Conservation (phyloP, 2,888 invertebrate genomes). For the Plebejus argus region DNA sequence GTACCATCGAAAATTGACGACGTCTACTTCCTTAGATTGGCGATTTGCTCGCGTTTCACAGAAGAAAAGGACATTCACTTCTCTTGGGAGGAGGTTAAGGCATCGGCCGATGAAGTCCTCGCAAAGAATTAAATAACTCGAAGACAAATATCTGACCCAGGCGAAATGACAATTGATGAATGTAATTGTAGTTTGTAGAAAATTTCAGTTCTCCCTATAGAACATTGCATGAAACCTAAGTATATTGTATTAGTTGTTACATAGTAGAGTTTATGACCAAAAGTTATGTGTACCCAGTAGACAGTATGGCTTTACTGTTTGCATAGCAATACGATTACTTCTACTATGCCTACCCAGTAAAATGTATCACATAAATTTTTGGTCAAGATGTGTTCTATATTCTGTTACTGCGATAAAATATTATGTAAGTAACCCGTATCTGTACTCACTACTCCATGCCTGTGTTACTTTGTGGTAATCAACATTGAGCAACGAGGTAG, state of each 20-base stretch:
- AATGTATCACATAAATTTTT: not conserved
- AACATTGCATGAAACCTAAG: not conserved
- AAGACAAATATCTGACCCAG: not conserved
- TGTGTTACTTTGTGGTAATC: not conserved
- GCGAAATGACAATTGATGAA: not conserved
- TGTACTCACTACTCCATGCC: not conserved
- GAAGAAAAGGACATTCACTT: conserved; percentile 90
- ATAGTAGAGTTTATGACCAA: not conserved
- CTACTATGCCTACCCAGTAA: not conserved
- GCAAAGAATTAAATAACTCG: conserved; percentile 40
- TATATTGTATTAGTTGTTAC: not conserved
- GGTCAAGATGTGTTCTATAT: not conserved
- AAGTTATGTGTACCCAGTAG: not conserved
- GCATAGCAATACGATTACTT: not conserved
- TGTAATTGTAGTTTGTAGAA: not conserved
- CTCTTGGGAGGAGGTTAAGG: conserved; percentile 93
- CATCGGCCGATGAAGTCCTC: conserved; percentile 86
- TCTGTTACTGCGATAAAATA: not conserved
- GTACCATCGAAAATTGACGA: conserved; percentile 94
- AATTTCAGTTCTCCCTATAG: not conserved
- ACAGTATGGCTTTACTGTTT: not conserved
- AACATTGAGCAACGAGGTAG: not conserved
- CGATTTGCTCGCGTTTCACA: conserved; percentile 92
- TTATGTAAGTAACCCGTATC: not conserved
- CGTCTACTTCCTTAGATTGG: conserved; percentile 92